These are phyloP conservation scores for Patagioenas fasciata DNA, from an alignment of 2,113 vertebrate species.

Conservation along the genomic window DNA sequence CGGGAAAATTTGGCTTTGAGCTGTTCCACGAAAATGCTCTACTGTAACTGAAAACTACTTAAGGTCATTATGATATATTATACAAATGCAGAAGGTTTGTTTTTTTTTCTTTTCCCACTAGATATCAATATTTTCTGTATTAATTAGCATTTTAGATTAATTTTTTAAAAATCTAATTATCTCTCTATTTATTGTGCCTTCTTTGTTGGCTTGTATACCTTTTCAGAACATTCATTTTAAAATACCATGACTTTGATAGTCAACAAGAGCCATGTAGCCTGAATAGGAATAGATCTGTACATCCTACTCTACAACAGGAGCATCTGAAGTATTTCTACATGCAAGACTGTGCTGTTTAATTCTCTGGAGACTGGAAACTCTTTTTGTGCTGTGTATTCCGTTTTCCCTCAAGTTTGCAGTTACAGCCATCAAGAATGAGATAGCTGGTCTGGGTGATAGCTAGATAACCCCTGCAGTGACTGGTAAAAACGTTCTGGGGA, in stretches of 20 bases:
- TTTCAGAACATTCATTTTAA: background rate
- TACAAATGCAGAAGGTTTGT: background rate
- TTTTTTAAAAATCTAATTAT: background rate
- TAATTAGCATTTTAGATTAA: background rate
- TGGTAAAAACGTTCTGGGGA: constrained; percentile 1
- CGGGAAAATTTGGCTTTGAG: background rate
- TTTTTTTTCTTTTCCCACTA: background rate
- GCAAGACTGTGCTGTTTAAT: background rate
- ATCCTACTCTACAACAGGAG: background rate
- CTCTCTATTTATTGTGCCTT: background rate
- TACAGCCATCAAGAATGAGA: background rate
- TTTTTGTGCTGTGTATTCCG: background rate
- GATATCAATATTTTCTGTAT: background rate
- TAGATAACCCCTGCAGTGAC: background rate
- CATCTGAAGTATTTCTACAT: background rate
- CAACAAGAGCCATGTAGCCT: background rate
- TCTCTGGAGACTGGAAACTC: background rate
- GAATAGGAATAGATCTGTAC: background rate
- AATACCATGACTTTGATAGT: background rate
- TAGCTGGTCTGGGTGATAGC: background rate
- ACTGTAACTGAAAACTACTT: background rate
- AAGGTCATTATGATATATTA: background rate
- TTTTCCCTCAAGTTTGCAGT: background rate
- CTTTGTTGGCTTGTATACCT: background rate
- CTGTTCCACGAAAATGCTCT: background rate